A percentile compares a stretch with the other conserved stretches of the same genome.
Conservation (phyloP, 2,797 vertebrate genomes). For the Catharus ustulatus region DNA sequence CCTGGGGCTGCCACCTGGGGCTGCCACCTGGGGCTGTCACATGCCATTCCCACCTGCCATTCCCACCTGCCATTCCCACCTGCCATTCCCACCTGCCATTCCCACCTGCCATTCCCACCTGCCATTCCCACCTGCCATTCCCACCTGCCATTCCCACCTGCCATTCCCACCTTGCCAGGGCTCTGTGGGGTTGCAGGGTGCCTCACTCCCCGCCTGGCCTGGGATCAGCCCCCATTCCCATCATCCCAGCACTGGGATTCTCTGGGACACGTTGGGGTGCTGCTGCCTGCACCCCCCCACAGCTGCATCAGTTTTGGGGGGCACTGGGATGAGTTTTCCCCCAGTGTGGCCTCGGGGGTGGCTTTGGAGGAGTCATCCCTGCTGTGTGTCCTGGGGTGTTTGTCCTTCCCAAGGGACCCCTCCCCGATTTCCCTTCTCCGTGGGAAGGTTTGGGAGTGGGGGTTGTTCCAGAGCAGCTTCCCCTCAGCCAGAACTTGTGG, state of each 20-base stretch:
- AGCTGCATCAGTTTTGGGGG: not conserved
- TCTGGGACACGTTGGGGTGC: not conserved
- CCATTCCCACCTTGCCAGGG: no score
- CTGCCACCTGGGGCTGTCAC: no score
- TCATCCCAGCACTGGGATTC: rapidly evolving
- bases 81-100: no score
- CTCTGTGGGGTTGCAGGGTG: rapidly evolving
- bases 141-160: not conserved
- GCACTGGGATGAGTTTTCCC: not conserved
- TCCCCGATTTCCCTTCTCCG: not conserved
- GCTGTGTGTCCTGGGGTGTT: rapidly evolving
- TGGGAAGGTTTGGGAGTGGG: rapidly evolving
- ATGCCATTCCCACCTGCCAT: not conserved
- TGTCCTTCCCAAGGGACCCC: not conserved
- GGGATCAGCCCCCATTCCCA: not conserved
- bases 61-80: not conserved
- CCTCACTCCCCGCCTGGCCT: rapidly evolving
- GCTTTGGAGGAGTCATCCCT: not conserved
- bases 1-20: no score
- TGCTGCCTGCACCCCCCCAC: no score
- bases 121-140: not conserved
- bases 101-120: not conserved
- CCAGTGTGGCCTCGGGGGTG: rapidly evolving
- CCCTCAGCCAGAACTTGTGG: not conserved
- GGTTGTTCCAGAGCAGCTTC: not conserved